Conservation (phyloP, 1,140 invertebrate species). For the Ostrea edulis region DNA sequence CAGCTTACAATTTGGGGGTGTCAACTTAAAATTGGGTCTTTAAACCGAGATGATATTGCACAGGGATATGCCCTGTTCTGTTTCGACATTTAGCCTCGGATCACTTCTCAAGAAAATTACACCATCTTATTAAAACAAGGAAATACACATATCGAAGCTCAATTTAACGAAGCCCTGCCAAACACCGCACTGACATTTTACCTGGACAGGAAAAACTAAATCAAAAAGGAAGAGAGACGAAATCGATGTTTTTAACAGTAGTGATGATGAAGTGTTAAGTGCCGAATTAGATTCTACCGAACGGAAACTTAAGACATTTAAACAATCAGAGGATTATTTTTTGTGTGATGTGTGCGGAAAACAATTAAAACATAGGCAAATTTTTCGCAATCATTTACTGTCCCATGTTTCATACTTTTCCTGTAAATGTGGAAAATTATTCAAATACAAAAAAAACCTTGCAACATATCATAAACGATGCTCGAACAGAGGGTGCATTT, state of each 20-base stretch:
- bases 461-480: not conserved
- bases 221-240: not conserved
- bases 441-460: not conserved
- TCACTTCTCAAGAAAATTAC: not conserved
- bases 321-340: not conserved
- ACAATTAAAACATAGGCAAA: conserved; percentile 25
- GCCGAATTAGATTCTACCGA: not conserved
- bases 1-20: no score
- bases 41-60: no score
- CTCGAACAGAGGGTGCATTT: not conserved
- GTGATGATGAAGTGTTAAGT: conserved; percentile 27
- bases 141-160: conserved; percentile 43
- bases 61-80: conserved; percentile 44
- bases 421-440: not conserved
- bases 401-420: not conserved
- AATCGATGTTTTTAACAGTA: not conserved
- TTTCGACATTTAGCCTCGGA: conserved; percentile 48
- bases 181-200: no score
- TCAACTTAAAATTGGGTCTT: no score
- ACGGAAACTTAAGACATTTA: not conserved
- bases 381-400: not conserved
- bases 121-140: conserved; percentile 44
- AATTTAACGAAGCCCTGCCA: conserved; percentile 21
- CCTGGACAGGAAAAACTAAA: not conserved
- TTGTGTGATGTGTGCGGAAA: conserved; percentile 33